Evolutionary conservation across 2,888 invertebrate genomes (phyloP).

Genomic region (Litoditis marina): DNA sequence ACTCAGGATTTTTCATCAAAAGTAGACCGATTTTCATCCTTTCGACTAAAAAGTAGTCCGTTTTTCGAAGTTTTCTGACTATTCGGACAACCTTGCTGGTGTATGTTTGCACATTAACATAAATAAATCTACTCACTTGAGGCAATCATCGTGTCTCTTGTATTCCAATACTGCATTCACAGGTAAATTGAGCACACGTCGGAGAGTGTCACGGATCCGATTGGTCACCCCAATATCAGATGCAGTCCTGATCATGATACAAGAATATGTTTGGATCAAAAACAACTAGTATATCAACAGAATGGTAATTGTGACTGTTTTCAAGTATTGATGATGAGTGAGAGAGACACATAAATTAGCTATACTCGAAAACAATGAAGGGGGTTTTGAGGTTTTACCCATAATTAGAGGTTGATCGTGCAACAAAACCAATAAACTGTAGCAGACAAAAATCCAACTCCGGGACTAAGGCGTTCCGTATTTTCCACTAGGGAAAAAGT

Average conservation of each 20-base stretch:
- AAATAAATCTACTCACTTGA: constrained; percentile 71
- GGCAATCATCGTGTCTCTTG: constrained; percentile 70
- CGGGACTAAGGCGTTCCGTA: no score
- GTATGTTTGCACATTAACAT: no score
- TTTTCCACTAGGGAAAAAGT: no score
- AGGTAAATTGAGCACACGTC: constrained; percentile 90
- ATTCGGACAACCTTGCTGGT: no score
- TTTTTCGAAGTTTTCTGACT: no score
- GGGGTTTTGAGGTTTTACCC: not conserved
- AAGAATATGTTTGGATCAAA: no score
- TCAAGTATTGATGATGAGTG: no score
- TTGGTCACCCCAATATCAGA: constrained; percentile 82
- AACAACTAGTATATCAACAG: no score
- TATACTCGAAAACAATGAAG: not conserved
- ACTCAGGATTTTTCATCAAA: no score
- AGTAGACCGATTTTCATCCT: no score
- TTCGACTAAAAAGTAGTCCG: no score
- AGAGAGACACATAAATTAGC: no score
- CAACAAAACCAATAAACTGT: not conserved
- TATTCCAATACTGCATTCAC: constrained; percentile 89
- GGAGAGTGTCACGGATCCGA: constrained; percentile 88
- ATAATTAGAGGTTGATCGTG: not conserved
- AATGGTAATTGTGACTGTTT: not conserved
- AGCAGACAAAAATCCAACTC: not conserved
- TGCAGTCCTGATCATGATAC: constrained; percentile 81